Evolutionary conservation across 2,888 invertebrate species (phyloP), one percentile per base, ranked within the genome.

Genomic region (Oscheius sp.): DNA sequence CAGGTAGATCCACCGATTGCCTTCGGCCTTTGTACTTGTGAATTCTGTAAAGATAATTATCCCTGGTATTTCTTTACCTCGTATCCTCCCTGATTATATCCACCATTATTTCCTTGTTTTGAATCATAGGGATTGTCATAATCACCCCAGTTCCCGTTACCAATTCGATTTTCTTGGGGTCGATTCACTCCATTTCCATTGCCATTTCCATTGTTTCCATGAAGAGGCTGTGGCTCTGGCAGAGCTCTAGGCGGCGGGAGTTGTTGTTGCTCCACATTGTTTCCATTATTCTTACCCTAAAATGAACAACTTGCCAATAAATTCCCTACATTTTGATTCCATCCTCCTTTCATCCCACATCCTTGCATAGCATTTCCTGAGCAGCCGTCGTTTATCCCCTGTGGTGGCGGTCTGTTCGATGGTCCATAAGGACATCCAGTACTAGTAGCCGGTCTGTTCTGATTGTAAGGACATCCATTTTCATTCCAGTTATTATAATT

Each of bases 401-500:
- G 16, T 23, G 21, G 21, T 16, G 18, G 49, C 5, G 49, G 27
- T 29, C 58, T 7, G 21, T 61, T 61, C 1, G 61, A 12, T 3
- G 61, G 43, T 5, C 61, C 61, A 45, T 18, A 61, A 9, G 61
- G 61, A 43, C 61, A 69, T 13, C 69, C 69, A 53, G 18, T 35
- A 21, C 13, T 69, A 12, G 46, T 69, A 13, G 21, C 45, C 9
- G 35, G 35, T 35, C 35, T 35, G 9, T 49, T 41, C 18, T 23
- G 18, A 13, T 35, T 35, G 18, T 35, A 29, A 1, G 69, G 69
- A 56, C 69, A 69, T 7, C 55, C 55, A 21, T 69, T 69, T 6
- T 56, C 58, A 21, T 41, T 55, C 69, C 69, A 69, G 13, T 56
- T 58, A 23, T 68, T 64, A 64, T 21, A 25, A 27, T 61, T 61